Percentiles rank a stretch among this genome's conserved stretches.
Conservation (phyloP, 2,888 invertebrate genomes). For the Campoplex capitator region DNA sequence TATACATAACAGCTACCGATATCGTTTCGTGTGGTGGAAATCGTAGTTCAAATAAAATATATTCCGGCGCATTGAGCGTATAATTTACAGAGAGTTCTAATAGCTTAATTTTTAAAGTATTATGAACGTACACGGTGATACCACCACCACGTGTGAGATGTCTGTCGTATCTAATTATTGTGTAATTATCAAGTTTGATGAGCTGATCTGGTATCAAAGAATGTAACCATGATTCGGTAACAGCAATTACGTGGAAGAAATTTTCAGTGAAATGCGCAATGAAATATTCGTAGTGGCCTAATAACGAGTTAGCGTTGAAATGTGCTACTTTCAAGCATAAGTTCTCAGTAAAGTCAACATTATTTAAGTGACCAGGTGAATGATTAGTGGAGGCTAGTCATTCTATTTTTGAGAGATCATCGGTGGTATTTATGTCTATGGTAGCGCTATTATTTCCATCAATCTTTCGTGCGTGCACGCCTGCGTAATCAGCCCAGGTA, state of each 20-base stretch:
- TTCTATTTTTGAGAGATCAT: too few relatives aligned
- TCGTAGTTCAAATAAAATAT: background rate
- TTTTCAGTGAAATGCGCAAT: background rate
- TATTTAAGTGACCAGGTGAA: too few relatives aligned
- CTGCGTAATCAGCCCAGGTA: too few relatives aligned
- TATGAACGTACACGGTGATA: background rate
- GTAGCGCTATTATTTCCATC: too few relatives aligned
- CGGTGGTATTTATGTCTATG: too few relatives aligned
- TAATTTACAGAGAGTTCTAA: background rate
- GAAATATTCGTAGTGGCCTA: background rate
- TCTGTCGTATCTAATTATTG: background rate
- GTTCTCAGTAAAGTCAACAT: too few relatives aligned
- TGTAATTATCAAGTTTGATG: background rate
- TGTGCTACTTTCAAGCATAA: background rate
- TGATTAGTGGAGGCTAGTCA: too few relatives aligned
- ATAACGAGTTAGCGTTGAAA: too few relatives aligned
- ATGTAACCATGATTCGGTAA: conserved; percentile 15
- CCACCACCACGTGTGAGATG: background rate
- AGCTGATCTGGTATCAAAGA: background rate
- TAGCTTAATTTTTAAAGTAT: background rate
- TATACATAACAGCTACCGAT: background rate
- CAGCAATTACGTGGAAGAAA: background rate
- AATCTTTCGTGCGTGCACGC: too few relatives aligned
- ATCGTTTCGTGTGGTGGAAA: too few relatives aligned
- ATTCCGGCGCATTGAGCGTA: background rate